These are phyloP conservation scores for Dendroctonus valens DNA, from an alignment of 1,140 invertebrate genomes.

Conservation along the genomic window DNA sequence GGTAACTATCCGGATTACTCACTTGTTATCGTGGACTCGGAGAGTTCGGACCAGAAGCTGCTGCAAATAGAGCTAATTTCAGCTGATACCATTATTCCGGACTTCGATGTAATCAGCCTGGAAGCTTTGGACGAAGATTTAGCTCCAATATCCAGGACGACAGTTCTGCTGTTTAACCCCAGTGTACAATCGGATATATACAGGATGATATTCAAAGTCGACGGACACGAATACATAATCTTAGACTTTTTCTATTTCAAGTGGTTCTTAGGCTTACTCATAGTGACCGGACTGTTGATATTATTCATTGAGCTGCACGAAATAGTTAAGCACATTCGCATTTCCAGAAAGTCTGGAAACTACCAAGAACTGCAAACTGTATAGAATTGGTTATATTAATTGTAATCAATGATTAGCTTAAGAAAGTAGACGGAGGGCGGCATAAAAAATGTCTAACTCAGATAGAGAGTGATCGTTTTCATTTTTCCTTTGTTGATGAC, in stretches of 20 bases:
- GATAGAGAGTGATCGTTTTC: slow-evolving; percentile 8
- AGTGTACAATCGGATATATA: slow-evolving; percentile 8
- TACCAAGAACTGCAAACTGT: slow-evolving; percentile 15
- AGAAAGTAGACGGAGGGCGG: too few species aligned
- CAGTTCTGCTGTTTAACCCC: slow-evolving; percentile 9
- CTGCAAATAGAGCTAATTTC: slow-evolving; percentile 10
- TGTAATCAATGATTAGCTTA: too few species aligned
- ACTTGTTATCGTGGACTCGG: not conserved
- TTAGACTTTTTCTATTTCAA: slow-evolving; percentile 30
- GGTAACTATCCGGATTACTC: slow-evolving; percentile 18
- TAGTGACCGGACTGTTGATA: slow-evolving; percentile 21
- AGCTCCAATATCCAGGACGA: slow-evolving; percentile 1
- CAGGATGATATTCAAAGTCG: slow-evolving; percentile 16
- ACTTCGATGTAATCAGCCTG: slow-evolving; percentile 17
- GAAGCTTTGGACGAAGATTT: slow-evolving; percentile 16
- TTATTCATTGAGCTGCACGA: slow-evolving; percentile 26
- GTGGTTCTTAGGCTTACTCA: slow-evolving; percentile 25
- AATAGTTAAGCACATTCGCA: slow-evolving; percentile 10
- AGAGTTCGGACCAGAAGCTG: not conserved
- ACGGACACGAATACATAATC: slow-evolving; percentile 22
- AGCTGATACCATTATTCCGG: slow-evolving; percentile 2
- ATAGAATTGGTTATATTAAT: not conserved
- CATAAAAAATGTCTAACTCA: too few species aligned
- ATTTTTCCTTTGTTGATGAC: slow-evolving; percentile 51
- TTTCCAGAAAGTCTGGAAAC: not conserved